Conservation (phyloP, 2,797 vertebrate genomes). For the Leptatherina wallacei region DNA sequence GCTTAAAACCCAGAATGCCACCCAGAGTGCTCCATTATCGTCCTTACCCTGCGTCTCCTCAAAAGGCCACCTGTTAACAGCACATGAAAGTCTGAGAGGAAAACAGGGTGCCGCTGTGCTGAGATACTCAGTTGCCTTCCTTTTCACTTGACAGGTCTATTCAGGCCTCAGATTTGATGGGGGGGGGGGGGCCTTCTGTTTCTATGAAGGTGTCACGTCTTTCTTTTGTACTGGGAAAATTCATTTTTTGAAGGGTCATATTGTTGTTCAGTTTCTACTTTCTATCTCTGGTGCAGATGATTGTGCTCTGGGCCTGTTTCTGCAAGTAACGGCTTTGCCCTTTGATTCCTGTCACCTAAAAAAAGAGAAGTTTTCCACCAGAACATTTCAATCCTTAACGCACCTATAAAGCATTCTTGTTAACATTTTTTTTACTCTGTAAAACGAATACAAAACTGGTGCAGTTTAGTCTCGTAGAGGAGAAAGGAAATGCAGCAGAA, state of each 20-base stretch:
- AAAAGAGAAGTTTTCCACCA: not conserved
- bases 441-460: constrained; percentile 1
- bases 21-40: constrained; percentile 70
- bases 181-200: constrained; percentile 25
- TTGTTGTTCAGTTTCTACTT: constrained; percentile 5
- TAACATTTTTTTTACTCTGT: not conserved
- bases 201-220: constrained; percentile 37
- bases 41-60: constrained; percentile 53
- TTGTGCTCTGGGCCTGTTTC: constrained; percentile 10
- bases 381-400: not conserved
- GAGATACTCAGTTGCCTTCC: constrained; percentile 27
- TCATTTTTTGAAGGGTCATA: constrained; percentile 17
- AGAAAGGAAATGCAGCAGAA: not conserved
- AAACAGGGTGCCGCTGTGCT: constrained; percentile 46
- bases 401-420: not conserved
- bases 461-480: not conserved
- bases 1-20: constrained; percentile 60
- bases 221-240: constrained; percentile 31
- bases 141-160: constrained; percentile 57
- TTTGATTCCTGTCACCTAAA: not conserved
- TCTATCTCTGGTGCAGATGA: constrained; percentile 20
- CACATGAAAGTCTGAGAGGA: constrained; percentile 59
- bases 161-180: constrained; percentile 46
- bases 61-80: constrained; percentile 78
- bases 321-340: constrained; percentile 8